These are phyloP conservation scores for Choloepus didactylus DNA, from an alignment of 2,797 vertebrate genomes.

Conservation along the genomic window DNA sequence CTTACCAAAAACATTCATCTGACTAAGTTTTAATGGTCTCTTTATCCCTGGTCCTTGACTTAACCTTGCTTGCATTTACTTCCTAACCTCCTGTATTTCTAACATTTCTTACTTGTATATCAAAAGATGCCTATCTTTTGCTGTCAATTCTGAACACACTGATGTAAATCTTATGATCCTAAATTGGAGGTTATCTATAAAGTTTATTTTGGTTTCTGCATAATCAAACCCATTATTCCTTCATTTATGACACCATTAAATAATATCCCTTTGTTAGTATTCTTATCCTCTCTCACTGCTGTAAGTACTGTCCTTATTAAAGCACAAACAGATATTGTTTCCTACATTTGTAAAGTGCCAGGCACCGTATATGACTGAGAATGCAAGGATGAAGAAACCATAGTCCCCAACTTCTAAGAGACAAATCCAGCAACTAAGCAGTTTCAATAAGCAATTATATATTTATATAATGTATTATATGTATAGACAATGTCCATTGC, in stretches of 20 bases:
- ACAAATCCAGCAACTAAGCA: conserved; percentile 31
- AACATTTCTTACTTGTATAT: neutral
- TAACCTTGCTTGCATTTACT: neutral
- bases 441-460: neutral
- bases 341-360: conserved; percentile 74
- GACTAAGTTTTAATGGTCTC: neutral
- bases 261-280: conserved; percentile 63
- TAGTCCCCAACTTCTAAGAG: neutral
- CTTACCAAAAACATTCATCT: neutral
- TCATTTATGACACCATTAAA: conserved; percentile 20
- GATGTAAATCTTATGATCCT: neutral
- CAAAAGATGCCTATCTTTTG: neutral
- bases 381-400: neutral
- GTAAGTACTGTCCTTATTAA: conserved; percentile 62
- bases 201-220: neutral
- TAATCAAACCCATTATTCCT: conserved; percentile 19
- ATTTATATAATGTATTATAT: neutral
- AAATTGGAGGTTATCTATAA: neutral
- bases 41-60: neutral
- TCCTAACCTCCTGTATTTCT: neutral
- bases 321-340: conserved; percentile 77
- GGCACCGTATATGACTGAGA: conserved; percentile 40
- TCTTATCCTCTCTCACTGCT: conserved; percentile 50
- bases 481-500: neutral
- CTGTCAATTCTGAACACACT: neutral